Conservation (phyloP, 1,140 invertebrate species). For the Camponotus pennsylvanicus region DNA sequence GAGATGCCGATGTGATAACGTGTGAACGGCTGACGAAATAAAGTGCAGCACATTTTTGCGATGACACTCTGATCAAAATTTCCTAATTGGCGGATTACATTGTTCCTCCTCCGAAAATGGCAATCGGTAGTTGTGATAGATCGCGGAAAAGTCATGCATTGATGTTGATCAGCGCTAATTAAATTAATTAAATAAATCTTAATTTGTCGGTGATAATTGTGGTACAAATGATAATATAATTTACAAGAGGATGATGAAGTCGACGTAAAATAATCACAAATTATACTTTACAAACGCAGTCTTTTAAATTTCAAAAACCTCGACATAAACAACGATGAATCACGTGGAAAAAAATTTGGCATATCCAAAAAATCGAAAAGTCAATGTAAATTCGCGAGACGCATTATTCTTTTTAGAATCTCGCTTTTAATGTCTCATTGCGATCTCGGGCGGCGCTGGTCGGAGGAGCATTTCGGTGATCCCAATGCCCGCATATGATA, state of each 20-base stretch:
- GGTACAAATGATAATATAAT: background rate
- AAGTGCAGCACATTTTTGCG: slow-evolving; percentile 20
- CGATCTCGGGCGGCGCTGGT: slow-evolving; percentile 3
- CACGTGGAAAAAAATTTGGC: background rate
- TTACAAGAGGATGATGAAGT: background rate
- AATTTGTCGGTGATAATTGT: background rate
- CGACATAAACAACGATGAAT: background rate
- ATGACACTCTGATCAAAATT: slow-evolving; percentile 14
- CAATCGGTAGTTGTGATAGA: background rate
- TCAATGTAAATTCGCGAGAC: background rate
- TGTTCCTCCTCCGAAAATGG: background rate
- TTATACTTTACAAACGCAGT: background rate
- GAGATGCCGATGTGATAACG: slow-evolving; percentile 66
- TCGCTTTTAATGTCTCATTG: slow-evolving; percentile 33
- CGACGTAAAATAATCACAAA: too few species aligned
- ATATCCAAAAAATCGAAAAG: background rate
- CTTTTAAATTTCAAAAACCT: background rate
- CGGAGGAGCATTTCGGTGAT: slow-evolving; percentile 22
- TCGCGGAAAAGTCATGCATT: background rate
- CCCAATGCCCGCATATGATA: slow-evolving; percentile 34
- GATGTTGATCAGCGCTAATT: background rate
- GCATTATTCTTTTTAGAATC: slow-evolving; percentile 5
- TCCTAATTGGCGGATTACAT: background rate
- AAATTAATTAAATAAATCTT: background rate
- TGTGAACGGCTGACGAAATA: slow-evolving; percentile 66